Evolutionary conservation across 1,140 invertebrate genomes (phyloP), one percentile per base, ranked within the genome.

Genomic region (Thaumetopoea pityocampa): DNA sequence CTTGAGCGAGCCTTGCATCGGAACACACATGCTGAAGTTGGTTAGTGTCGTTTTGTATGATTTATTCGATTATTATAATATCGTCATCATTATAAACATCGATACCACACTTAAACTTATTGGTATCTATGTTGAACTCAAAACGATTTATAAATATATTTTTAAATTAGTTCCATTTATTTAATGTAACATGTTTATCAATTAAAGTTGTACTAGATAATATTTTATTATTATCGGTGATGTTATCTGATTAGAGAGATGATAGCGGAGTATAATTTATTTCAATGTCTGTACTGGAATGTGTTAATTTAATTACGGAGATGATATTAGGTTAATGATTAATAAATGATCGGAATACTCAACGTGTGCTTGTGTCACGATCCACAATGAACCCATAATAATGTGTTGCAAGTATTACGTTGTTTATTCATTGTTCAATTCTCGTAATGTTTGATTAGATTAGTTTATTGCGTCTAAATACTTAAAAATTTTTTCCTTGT

Each of bases 11-110:
- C 43, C 42, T 24, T 29, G 19, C 20, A 47, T 42, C 45, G 55
- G 61, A 55, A 51, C 36, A 54, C 66, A 56, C 46, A 81, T 81
- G 77, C 65, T 81, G 63, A 83, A 83, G 49, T 54, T 83, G 79
- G 79, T 83, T 61, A 77, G 78, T 82, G 47, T 34, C 27, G 15
- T 35, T 45, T 51, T 41, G 19, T 32, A 48, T 49, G 28, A 43
- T 35, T 51, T 34, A 43, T 33, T 14, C 11, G 14, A 7, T 27
- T 33, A 34, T 30, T 23, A 24, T 15, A 15, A 32, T 12, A 29
- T 9, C 14, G 17, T 32, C 27, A 14, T 16, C 11, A 35, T 40
- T 23, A 22, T 27, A 6, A 38, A 9, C 23, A 36, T 30, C 15
- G 6, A 16, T n/a, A 23, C 11, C 24, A 17, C 4, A 23, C 29